Evolutionary conservation across 2,113 vertebrate species (phyloP), one percentile per base, ranked within the genome.

Genomic region (Xiphophorus maculatus): DNA sequence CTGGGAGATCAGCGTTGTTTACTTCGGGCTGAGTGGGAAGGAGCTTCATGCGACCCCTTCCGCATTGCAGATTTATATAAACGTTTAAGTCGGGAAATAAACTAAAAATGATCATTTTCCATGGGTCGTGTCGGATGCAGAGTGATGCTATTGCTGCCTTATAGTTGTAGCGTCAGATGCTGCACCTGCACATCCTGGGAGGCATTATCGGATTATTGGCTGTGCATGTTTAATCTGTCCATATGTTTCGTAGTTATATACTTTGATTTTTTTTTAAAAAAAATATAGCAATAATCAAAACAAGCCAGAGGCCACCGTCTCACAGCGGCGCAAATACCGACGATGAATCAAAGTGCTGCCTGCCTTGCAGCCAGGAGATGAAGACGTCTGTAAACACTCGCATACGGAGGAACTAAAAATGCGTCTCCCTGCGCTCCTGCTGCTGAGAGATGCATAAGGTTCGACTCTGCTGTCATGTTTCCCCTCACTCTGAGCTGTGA

Each of bases 51-150:
- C 81, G 80, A 58, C 68, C 84, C 35, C 69, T 78, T 86, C 93
- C 86, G 93, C 93, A 93, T 73, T 93, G 93, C 94, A 94, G 91
- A 85, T 79, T 65, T 30, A 40, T 15, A 44, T 19, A 48, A 22
- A 60, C 32, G 68, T 77, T 77, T 51, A 65, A 51, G 30, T 11
- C 19, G 15, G 1, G 15, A 72, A 60, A 63, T 37, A 33, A 73
- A 58, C 1, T n/a, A 29, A 30, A 51, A 51, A 11, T n/a, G 68
- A 9, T 4, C 27, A 5, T n/a, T 11, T 11, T 37, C 35, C 35
- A 3, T 19, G 9, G 25, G 25, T 58, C 25, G 8, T n/a, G 17
- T 54, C 8, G 7, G 51, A 25, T 25, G 22, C 51, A 10, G 51
- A n/a, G 51, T 25, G 22, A 58, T n/a, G 51, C 51, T 7, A 10